These are phyloP conservation scores for Lithobates sylvaticus DNA, from an alignment of 2,797 vertebrate genomes.

Conservation along the genomic window DNA sequence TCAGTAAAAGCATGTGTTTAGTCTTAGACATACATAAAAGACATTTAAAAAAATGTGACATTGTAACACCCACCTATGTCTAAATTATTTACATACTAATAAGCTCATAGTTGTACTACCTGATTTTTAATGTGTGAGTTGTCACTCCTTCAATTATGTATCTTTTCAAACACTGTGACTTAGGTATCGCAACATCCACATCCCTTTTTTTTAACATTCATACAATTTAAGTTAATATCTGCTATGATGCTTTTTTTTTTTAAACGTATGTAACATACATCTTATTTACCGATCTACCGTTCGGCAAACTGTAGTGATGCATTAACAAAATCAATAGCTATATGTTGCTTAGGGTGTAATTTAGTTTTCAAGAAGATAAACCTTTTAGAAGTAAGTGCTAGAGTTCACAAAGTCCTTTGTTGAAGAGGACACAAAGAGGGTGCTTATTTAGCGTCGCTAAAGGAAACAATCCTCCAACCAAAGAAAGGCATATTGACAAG, in stretches of 20 bases:
- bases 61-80: neutral
- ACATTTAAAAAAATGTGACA: neutral
- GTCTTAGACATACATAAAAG: neutral
- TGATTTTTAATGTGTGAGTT: neutral
- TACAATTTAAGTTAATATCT: too few relatives aligned
- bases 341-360: neutral
- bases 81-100: constrained; percentile 20
- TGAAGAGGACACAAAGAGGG: too few relatives aligned
- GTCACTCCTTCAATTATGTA: neutral
- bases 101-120: neutral
- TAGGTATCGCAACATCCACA: too few relatives aligned
- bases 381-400: neutral
- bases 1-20: neutral
- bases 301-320: too few relatives aligned
- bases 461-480: too few relatives aligned
- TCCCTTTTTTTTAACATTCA: too few relatives aligned
- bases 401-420: too few relatives aligned
- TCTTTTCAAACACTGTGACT: neutral
- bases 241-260: too few relatives aligned
- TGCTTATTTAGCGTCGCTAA: too few relatives aligned
- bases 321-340: neutral
- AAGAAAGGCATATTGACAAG: too few relatives aligned
- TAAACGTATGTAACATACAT: too few relatives aligned
- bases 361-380: neutral
- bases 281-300: too few relatives aligned